phyloP scores from a whole-genome alignment of 2,888 invertebrate genomes.

The Tiliacea citrago region DNA sequence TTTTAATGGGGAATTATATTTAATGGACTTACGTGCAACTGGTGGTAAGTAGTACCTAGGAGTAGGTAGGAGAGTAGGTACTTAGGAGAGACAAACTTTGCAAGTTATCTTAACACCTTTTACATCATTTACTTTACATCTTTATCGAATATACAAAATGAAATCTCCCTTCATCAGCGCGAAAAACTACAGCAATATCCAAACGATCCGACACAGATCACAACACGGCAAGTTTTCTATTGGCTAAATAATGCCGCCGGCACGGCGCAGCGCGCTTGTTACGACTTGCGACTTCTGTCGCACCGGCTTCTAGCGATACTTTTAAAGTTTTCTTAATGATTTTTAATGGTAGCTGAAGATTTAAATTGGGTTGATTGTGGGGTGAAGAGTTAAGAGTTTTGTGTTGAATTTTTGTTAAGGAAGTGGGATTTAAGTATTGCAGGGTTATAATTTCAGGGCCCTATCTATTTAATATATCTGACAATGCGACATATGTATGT shows the following conservation, averaged over 20 bases:
- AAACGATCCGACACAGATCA: conserved; percentile 52
- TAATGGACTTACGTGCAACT: too few species aligned
- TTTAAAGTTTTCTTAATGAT: conserved; percentile 55
- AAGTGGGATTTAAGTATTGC: not conserved
- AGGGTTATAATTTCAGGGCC: too few species aligned
- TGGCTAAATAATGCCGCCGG: conserved; percentile 62
- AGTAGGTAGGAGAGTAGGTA: too few species aligned
- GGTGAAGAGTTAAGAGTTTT: conserved; percentile 14
- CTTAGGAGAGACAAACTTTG: not conserved
- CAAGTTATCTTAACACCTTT: not conserved
- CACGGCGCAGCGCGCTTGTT: conserved; percentile 63
- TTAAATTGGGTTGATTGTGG: conserved; percentile 18
- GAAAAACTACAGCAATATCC: conserved; percentile 31
- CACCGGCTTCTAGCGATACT: conserved; percentile 15
- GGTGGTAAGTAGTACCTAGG: too few species aligned
- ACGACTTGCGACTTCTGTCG: conserved; percentile 45
- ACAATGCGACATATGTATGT: not conserved
- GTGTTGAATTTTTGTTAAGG: not conserved
- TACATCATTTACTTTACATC: not conserved
- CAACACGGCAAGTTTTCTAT: conserved; percentile 61
- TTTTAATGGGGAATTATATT: too few species aligned
- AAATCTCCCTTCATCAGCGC: conserved; percentile 36
- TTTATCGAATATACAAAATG: not conserved
- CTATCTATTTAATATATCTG: not conserved
- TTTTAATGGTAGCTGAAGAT: conserved; percentile 43